These are phyloP conservation scores for Pelecanus crispus DNA, from an alignment of 2,113 vertebrate species.

Conservation along the genomic window DNA sequence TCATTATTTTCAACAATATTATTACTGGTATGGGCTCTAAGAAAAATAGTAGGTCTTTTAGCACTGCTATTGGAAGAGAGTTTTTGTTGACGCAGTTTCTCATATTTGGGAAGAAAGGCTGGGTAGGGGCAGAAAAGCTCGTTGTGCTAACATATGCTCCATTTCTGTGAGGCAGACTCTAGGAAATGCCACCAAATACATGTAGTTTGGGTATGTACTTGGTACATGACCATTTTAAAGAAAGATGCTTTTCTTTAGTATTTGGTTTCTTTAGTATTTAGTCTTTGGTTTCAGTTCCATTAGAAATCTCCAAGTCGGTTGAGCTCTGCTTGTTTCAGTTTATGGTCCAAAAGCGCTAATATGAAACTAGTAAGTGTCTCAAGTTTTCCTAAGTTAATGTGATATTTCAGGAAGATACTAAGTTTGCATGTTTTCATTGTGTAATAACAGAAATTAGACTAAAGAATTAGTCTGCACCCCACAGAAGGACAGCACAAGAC, in stretches of 20 bases:
- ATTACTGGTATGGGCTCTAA: not conserved
- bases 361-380: not conserved
- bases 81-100: not conserved
- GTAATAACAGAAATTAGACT: not conserved
- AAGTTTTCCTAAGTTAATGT: not conserved
- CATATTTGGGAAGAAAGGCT: not conserved
- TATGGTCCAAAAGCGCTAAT: not conserved
- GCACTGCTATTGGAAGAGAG: not conserved
- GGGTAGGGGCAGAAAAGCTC: not conserved
- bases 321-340: not conserved
- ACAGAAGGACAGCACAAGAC: not conserved
- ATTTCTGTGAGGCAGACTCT: not conserved
- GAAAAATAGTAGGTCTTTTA: not conserved
- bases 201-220: not conserved
- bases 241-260: not conserved
- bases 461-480: not conserved
- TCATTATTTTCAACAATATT: not conserved
- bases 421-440: not conserved
- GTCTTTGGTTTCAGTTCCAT: not conserved
- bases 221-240: not conserved
- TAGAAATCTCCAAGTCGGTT: not conserved
- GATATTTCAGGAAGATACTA: not conserved
- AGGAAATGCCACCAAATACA: not conserved
- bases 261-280: not conserved
- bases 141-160: accelerated